These are phyloP conservation scores for Antechinus stuartii DNA, from an alignment of 2,113 vertebrate species.

Conservation along the genomic window DNA sequence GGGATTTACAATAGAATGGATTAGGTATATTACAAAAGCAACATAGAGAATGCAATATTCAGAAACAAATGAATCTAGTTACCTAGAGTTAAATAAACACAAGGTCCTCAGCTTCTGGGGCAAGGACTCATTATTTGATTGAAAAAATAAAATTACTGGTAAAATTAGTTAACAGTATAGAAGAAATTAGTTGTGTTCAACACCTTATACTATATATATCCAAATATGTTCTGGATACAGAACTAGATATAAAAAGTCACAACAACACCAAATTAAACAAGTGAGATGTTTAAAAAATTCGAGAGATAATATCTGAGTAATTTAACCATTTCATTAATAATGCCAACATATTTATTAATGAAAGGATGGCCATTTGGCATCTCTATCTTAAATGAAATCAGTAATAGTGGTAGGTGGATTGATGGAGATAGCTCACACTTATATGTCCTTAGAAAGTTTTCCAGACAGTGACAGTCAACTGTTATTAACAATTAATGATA, in stretches of 20 bases:
- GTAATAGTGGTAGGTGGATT: too few relatives aligned
- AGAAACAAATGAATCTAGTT: neutral
- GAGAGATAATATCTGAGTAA: too few relatives aligned
- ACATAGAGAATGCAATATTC: neutral
- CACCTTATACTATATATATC: neutral
- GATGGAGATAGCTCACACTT: too few relatives aligned
- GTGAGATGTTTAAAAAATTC: too few relatives aligned
- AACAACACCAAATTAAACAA: neutral
- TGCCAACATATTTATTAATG: too few relatives aligned
- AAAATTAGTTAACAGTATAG: neutral
- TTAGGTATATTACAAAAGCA: neutral
- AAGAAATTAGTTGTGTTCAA: neutral
- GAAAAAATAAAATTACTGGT: neutral
- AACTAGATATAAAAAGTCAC: neutral
- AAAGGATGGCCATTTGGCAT: too few relatives aligned
- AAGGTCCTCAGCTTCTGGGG: neutral
- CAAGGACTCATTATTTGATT: neutral
- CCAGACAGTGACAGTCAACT: too few relatives aligned
- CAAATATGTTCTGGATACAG: neutral
- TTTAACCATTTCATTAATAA: too few relatives aligned
- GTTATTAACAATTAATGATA: too few relatives aligned
- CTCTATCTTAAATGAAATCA: too few relatives aligned
- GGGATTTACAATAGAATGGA: neutral
- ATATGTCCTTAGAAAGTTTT: too few relatives aligned
- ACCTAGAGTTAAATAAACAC: neutral